Evolutionary conservation across 2,797 vertebrate species (phyloP).

Genomic region (Diglossa cyanea): DNA sequence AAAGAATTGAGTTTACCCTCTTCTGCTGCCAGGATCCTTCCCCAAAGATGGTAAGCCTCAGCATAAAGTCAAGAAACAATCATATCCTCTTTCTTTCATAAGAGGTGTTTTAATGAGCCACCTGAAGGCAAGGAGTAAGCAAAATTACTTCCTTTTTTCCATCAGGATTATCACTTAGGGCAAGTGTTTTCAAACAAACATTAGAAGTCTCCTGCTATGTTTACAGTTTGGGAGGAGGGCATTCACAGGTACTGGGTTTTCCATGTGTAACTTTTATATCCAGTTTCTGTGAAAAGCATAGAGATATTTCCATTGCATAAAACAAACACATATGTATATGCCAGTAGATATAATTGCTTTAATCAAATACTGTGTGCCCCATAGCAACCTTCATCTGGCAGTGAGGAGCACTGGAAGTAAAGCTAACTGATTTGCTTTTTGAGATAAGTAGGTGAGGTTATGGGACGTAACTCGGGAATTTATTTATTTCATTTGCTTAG

Average conservation of each 20-base stretch:
- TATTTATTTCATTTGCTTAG: not conserved
- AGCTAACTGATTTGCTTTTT: not conserved
- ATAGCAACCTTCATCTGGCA: conserved; percentile 29
- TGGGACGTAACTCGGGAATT: not conserved
- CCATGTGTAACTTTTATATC: not conserved
- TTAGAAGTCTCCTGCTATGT: not conserved
- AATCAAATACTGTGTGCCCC: conserved; percentile 11
- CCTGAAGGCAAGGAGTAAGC: conserved; percentile 52
- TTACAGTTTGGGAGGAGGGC: conserved; percentile 16
- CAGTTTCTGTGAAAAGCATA: not conserved
- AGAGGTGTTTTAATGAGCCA: conserved; percentile 48
- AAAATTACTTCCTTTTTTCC: conserved; percentile 51
- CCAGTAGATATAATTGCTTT: conserved; percentile 17
- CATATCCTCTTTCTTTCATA: conserved; percentile 9
- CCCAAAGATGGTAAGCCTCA: not conserved
- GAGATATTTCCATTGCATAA: not conserved
- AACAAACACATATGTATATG: not conserved
- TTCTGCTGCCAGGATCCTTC: conserved; percentile 35
- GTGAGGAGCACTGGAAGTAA: not conserved
- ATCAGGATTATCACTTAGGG: conserved; percentile 44
- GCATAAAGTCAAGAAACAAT: not conserved
- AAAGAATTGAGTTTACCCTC: conserved; percentile 27
- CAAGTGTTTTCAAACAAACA: conserved; percentile 50
- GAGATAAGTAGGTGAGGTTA: not conserved
- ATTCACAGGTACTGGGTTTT: not conserved